Percentiles rank a stretch among this genome's conserved stretches.
Evolutionary conservation across 1,140 invertebrate genomes (phyloP).

Genomic region (Euura saliciscinereae): DNA sequence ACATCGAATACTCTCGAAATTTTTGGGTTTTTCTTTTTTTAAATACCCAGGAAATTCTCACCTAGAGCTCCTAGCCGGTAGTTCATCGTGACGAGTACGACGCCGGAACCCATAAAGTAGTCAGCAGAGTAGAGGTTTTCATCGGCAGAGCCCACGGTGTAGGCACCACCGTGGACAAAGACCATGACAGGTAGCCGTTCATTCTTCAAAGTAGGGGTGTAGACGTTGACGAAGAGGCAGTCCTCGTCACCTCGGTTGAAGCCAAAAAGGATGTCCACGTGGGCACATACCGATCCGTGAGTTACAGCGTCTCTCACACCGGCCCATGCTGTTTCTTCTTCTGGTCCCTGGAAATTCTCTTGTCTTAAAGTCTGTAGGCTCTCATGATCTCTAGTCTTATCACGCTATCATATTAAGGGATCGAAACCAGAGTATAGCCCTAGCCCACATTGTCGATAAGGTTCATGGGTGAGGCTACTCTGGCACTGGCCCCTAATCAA

Average conservation of each 20-base stretch:
- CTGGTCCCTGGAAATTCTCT: not conserved
- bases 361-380: no score
- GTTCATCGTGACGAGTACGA: slow-evolving; percentile 69
- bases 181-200: slow-evolving; percentile 61
- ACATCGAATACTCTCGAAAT: no score
- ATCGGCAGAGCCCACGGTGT: slow-evolving; percentile 57
- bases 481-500: no score
- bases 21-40: no score
- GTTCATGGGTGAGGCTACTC: no score
- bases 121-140: slow-evolving; percentile 58
- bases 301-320: not conserved
- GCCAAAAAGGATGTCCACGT: not conserved
- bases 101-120: slow-evolving; percentile 63
- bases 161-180: slow-evolving; percentile 66
- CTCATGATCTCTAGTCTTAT: no score
- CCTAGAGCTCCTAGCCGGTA: slow-evolving; percentile 67
- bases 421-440: no score
- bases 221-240: slow-evolving; percentile 70
- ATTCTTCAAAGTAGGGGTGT: slow-evolving; percentile 57
- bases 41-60: not conserved
- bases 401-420: no score
- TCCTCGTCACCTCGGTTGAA: slow-evolving; percentile 47
- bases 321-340: not conserved
- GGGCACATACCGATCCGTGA: not conserved
- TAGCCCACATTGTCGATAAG: no score